Evolutionary conservation across 2,797 vertebrate species (phyloP), one percentile per base, ranked within the genome.

Genomic region (Pampus argenteus): DNA sequence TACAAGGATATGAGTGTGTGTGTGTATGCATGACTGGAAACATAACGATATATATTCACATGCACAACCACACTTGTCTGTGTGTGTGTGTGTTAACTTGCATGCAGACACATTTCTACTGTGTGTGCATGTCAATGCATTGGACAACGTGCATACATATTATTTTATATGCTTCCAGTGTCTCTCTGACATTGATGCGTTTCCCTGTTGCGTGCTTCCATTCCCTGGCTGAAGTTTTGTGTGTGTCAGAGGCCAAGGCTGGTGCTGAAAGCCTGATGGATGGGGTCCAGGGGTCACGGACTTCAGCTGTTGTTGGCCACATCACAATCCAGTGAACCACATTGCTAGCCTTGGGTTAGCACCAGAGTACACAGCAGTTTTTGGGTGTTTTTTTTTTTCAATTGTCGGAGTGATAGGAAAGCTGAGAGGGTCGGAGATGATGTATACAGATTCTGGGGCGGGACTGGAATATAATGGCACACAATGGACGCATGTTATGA

Each of bases 261-360:
- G 81, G 74, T 66, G 90, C 74, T 89, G 89, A 91, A 84, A 91
- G 86, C 66, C 86, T 90, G 91, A 90, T 86, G 89, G 90, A 89
- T 83, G 88, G 64, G 71, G 81, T 82, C 85, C 79, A 84, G 76
- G 61, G 89, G 87, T 90, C 90, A 88, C 11, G 79, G 87, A 84
- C 87, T 83, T 92, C 91, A 90, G 88, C 91, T 91, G 91, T 90
- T 88, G 81, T 67, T 71, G 86, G 87, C 64, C 75, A 45, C 86
- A 76, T 71, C 79, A 18, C 81, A 84, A 55, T 52, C 34, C 79
- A 2, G 60, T 23, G 71, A 82, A 76, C 55, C 78, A 29, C 52
- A 10, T 73, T 10, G 69, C 79, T 63, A 34, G 78, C 67, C 61
- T 60, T 25, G 70, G 58, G 60, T 71, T 68, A 36, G 61, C 70